Base-by-base conservation (phyloP, 1,140 invertebrate genomes). In the Pectinophora gossypiella region DNA sequence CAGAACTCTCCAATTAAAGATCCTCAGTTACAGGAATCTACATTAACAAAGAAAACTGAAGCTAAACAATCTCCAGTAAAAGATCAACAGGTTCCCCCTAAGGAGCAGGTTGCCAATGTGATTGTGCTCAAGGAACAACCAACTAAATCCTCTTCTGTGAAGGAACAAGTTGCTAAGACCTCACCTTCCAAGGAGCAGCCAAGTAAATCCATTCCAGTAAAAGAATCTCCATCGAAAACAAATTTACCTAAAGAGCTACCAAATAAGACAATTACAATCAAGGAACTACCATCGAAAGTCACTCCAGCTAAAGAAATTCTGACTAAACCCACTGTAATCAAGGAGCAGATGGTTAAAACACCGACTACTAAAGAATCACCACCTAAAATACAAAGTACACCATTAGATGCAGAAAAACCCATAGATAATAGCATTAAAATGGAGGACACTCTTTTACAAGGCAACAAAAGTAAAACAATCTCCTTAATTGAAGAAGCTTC, bases 401-500 rank as follows among this genome's bases (percentile, higher is more conserved):
- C n/a, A n/a, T n/a, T n/a, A n/a, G n/a, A n/a, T 40, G n/a, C 36
- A 15, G 36, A 40, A 40, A 5, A 40, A 27, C 23, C 23, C 12
- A 5, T 27, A 27, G n/a, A n/a, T n/a, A n/a, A n/a, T n/a, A n/a
- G n/a, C n/a, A n/a, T n/a, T n/a, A n/a, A n/a, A n/a, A n/a, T n/a
- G n/a, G n/a, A n/a, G n/a, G n/a, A n/a, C n/a, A n/a, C n/a, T n/a
- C n/a, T n/a, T n/a, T n/a, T n/a, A n/a, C n/a, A n/a, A n/a, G n/a
- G n/a, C n/a, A n/a, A n/a, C n/a, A n/a, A n/a, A n/a, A n/a, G n/a
- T n/a, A n/a, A 48, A 15, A 32, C 54, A 15, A 54, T 53, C n/a
- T 57, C 65, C 19, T 59, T 59, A 51, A 69, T 71, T 49, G 71
- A 44, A 36, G 61, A 77, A 59, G 45, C 49, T 15, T 74, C 68